Base-by-base conservation (phyloP, 2,888 invertebrate genomes). In the Cremastobaeus sp. region DNA sequence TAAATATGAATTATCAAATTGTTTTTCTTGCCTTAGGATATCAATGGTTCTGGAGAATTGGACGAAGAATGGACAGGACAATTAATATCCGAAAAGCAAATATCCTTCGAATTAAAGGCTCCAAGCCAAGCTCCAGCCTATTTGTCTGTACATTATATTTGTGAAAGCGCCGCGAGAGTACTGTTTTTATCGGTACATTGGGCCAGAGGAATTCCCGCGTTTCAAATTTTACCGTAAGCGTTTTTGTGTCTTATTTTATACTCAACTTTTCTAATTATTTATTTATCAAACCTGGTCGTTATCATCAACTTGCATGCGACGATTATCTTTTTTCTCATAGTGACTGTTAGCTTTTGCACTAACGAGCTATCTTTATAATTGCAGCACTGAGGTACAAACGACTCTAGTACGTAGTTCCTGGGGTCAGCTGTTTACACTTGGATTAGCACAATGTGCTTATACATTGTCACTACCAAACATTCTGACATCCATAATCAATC, bases 91-190 rank as follows among this genome's bases (percentile, higher is more conserved):
- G 93, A 94, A 68, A 90, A 91, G 52, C 92, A 94, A 84, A 91
- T 92, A 72, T 89, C 91, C 43, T 96, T 96, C 84, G 92, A 93
- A 81, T 88, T 96, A 77, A 93, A 94, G 79, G 92, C 95, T 37
- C 92, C 93, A 9, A 91, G 92, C 17, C 92, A 95, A 3, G 93
- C 95, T 80, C 95, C 96, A 9, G 91, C 95, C n/a, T 96, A 95
- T 88, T 91, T 97, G 81, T 96, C 97, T 79, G 92, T 96, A 83
- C 97, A 98, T 89, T 97, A 96, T 83, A 95, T 96, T 50, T 98
- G 97, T 89, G 98, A 99, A 89, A 96, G 95, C 78, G 97, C 96
- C 17, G 96, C 98, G 1, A 89, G 98, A 47, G 91, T 99, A 57
- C 91, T 99, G 62, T 97, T 97, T 84, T 91, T 97, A 6, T 93